A percentile compares a stretch with the other conserved stretches of the same genome.
phyloP scores from a whole-genome alignment of 2,888 invertebrate genomes.

The Drosophila flavopinicola region DNA sequence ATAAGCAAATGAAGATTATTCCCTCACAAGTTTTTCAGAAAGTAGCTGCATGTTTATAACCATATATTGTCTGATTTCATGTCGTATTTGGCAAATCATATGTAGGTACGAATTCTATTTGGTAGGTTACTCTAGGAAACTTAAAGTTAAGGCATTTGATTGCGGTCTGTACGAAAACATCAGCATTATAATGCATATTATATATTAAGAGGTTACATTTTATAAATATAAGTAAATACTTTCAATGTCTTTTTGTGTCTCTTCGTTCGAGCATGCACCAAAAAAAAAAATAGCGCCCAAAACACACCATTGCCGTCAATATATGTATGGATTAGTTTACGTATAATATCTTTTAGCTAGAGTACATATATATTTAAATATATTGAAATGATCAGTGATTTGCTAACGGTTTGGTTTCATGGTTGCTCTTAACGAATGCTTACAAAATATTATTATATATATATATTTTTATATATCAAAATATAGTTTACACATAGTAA shows the following conservation, averaged over 20 bases:
- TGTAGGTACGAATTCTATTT: conserved; percentile 34
- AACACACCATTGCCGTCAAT: conserved; percentile 27
- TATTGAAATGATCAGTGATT: conserved; percentile 47
- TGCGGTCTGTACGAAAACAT: conserved; percentile 58
- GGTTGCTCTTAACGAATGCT: conserved; percentile 45
- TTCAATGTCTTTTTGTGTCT: conserved; percentile 39
- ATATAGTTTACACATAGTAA: conserved; percentile 54
- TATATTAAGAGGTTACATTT: conserved; percentile 55
- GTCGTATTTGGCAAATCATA: conserved; percentile 55
- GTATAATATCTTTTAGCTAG: conserved; percentile 45
- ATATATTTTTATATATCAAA: conserved; percentile 37
- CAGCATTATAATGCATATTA: conserved; percentile 40
- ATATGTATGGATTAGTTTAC: conserved; percentile 27
- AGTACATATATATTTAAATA: conserved; percentile 25
- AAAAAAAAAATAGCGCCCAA: conserved; percentile 39
- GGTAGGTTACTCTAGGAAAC: conserved; percentile 25
- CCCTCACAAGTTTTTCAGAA: conserved; percentile 15
- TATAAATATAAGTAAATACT: conserved; percentile 61
- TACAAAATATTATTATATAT: conserved; percentile 48
- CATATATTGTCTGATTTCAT: conserved; percentile 34
- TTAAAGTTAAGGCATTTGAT: conserved; percentile 48
- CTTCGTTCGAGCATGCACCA: conserved; percentile 43
- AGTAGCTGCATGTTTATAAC: conserved; percentile 19
- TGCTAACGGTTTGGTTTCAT: conserved; percentile 48
- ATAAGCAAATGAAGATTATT: conserved; percentile 35